These are phyloP conservation scores for Montipora efflorescens DNA, from an alignment of 64 coral and sea anemone species.

Conservation along the genomic window DNA sequence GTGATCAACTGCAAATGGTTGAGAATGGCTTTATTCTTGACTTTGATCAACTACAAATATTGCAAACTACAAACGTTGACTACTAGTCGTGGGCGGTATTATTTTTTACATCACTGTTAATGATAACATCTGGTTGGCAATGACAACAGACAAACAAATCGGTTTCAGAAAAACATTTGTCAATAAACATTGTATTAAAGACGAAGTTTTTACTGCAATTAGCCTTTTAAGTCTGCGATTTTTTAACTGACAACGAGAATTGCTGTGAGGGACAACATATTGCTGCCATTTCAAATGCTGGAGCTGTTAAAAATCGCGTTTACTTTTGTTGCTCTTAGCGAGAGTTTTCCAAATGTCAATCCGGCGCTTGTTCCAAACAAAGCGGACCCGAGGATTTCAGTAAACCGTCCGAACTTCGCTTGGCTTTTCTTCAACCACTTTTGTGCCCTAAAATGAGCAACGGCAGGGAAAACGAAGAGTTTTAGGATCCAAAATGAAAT, in stretches of 20 bases:
- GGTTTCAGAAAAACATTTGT: background rate
- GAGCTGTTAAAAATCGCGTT: slow-evolving; percentile 16
- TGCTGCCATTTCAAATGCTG: slow-evolving; percentile 9
- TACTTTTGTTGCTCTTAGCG: slow-evolving; percentile 1
- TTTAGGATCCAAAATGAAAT: no score
- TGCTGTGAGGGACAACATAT: slow-evolving; percentile 24
- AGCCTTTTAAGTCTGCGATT: background rate
- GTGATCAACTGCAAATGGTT: background rate
- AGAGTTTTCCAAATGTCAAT: slow-evolving; percentile 22
- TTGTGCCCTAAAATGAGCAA: background rate
- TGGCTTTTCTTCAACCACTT: slow-evolving; percentile 2
- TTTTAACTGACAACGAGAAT: slow-evolving; percentile 7
- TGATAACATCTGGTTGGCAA: slow-evolving; percentile 6
- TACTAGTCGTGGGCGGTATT: background rate
- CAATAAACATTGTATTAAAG: background rate
- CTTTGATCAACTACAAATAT: background rate
- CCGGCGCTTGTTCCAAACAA: background rate
- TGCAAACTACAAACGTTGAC: background rate
- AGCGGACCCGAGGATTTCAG: background rate
- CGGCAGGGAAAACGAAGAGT: no score
- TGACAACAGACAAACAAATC: slow-evolving; percentile 1
- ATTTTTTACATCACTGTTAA: slow-evolving; percentile 8
- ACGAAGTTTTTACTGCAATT: background rate
- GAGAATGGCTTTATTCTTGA: background rate
- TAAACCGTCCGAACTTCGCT: slow-evolving; percentile 18